These are phyloP conservation scores for Equus przewalskii DNA, from an alignment of 2,113 vertebrate species.

Conservation along the genomic window DNA sequence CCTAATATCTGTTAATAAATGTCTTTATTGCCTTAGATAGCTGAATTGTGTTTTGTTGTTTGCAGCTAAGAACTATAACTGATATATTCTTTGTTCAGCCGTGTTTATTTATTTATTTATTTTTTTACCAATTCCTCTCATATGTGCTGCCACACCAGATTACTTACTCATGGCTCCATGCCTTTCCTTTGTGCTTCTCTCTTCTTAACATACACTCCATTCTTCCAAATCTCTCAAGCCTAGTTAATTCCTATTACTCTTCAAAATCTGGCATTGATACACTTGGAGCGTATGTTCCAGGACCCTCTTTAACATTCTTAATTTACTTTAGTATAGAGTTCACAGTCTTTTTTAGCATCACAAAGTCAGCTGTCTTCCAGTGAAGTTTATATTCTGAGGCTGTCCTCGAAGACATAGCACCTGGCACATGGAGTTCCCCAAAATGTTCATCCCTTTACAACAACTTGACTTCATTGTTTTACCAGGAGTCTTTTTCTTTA, in stretches of 20 bases:
- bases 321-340: neutral
- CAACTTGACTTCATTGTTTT: conserved; percentile 3
- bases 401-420: neutral
- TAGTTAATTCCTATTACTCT: neutral
- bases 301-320: neutral
- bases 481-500: neutral
- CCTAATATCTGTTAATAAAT: conserved; percentile 11
- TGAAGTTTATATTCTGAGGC: neutral
- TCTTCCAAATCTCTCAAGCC: neutral
- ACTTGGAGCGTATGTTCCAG: neutral
- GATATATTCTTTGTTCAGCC: neutral
- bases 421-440: neutral
- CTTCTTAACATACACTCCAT: neutral
- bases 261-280: conserved; percentile 5
- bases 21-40: conserved; percentile 8
- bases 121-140: neutral
- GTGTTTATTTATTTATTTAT: neutral
- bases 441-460: neutral
- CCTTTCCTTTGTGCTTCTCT: neutral
- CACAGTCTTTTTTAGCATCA: neutral
- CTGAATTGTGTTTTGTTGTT: neutral
- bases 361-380: neutral
- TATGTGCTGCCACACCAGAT: neutral
- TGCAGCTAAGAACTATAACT: neutral
- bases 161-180: neutral